A percentile compares a stretch with the other conserved stretches of the same genome.
Conservation (phyloP, 2,797 vertebrate genomes). For the Parauchenoglanis punctatus region DNA sequence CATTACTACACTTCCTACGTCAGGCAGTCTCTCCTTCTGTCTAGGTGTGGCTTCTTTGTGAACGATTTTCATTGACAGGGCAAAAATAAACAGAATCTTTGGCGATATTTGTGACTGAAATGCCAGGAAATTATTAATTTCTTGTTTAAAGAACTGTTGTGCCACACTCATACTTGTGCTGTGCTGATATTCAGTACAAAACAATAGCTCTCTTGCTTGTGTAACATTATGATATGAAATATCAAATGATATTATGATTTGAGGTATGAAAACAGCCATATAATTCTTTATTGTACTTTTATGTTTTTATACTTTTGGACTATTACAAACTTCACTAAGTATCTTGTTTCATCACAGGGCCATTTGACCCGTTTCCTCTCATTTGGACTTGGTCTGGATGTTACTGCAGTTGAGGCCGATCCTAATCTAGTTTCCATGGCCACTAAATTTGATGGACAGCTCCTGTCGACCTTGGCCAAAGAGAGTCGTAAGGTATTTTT, state of each 20-base stretch:
- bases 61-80: background rate
- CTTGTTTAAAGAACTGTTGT: background rate
- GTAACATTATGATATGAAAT: no score
- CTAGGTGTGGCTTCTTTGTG: background rate
- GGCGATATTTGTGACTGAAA: background rate
- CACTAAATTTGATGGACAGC: conserved; percentile 78
- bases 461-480: conserved; percentile 77
- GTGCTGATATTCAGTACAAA: background rate
- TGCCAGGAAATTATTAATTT: background rate
- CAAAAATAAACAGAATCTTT: background rate
- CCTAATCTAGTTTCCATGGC: conserved; percentile 77
- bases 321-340: background rate
- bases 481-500: conserved; percentile 66
- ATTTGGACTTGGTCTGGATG: conserved; percentile 81
- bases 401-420: conserved; percentile 87
- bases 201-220: background rate
- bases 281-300: background rate
- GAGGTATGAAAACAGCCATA: background rate
- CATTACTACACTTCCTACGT: background rate
- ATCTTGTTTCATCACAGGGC: conserved; percentile 73
- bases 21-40: background rate
- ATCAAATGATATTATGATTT: no score
- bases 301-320: background rate
- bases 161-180: background rate
- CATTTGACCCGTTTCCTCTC: conserved; percentile 89